phyloP scores from a whole-genome alignment of 2,888 invertebrate species.

The Perdita meconis region DNA sequence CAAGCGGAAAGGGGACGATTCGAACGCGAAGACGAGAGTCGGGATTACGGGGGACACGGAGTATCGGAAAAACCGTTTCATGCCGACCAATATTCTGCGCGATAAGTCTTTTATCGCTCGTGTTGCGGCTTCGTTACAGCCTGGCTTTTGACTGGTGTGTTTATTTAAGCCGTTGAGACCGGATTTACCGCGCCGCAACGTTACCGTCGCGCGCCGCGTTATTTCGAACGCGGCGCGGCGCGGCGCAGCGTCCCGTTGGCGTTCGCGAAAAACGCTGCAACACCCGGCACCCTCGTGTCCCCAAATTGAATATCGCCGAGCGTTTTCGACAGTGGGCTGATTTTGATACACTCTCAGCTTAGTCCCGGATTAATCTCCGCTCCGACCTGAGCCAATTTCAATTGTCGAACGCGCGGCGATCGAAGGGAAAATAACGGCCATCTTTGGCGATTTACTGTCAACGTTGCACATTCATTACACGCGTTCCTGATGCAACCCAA shows the following conservation, averaged over 20 bases:
- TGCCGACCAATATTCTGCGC: conserved; percentile 68
- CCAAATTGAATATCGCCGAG: no score
- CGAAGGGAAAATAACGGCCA: no score
- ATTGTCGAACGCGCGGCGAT: no score
- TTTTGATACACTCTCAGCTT: no score
- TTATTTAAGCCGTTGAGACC: conserved; percentile 6
- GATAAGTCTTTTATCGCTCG: conserved; percentile 60
- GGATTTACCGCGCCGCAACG: background rate
- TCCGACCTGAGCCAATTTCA: no score
- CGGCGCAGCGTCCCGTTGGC: background rate
- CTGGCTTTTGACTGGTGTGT: conserved; percentile 10
- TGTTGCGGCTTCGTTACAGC: conserved; percentile 30
- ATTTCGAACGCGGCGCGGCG: no score
- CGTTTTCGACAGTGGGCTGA: no score
- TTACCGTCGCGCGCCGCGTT: background rate
- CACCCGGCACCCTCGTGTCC: no score
- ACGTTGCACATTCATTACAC: no score
- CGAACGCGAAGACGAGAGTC: background rate
- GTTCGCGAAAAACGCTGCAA: no score
- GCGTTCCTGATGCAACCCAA: background rate
- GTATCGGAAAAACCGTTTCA: conserved; percentile 72
- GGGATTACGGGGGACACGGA: conserved; percentile 47
- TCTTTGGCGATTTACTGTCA: no score
- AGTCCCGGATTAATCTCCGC: no score
- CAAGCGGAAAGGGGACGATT: background rate